A percentile compares a stretch with the other conserved stretches of the same genome.
Evolutionary conservation across 2,888 invertebrate species (phyloP).

Genomic region (Sinelater perroti): DNA sequence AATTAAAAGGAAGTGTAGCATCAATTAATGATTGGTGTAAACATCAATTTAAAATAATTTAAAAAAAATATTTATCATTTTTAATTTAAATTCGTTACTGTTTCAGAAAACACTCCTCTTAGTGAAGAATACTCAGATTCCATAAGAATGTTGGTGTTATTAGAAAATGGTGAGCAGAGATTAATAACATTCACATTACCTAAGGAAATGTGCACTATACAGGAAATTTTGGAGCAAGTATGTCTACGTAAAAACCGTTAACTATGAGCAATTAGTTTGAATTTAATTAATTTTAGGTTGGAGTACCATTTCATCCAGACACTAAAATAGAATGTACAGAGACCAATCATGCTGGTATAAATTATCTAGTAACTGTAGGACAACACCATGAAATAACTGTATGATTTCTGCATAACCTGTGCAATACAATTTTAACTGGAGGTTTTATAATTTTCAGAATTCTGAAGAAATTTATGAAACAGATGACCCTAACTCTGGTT

Average conservation of each 20-base stretch:
- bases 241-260: too few species aligned
- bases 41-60: too few species aligned
- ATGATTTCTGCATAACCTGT: conserved; percentile 24
- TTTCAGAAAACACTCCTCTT: conserved; percentile 58
- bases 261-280: conserved; percentile 24
- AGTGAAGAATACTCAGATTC: conserved; percentile 69
- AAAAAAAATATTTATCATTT: background rate
- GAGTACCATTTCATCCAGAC: conserved; percentile 74
- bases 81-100: background rate
- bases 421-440: background rate
- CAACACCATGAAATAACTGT: conserved; percentile 41
- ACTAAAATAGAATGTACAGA: conserved; percentile 79
- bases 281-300: conserved; percentile 62
- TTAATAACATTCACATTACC: conserved; percentile 84
- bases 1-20: too few species aligned
- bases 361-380: conserved; percentile 81
- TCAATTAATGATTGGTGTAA: too few species aligned
- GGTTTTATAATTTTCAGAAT: background rate
- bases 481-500: conserved; percentile 14
- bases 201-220: conserved; percentile 82
- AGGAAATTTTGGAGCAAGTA: conserved; percentile 83
- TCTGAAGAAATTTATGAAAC: conserved; percentile 6
- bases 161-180: conserved; percentile 81
- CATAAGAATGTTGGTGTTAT: conserved; percentile 81
- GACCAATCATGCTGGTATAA: conserved; percentile 77